Evolutionary conservation across 1,140 invertebrate species (phyloP), one percentile per base, ranked within the genome.

Genomic region (Drosophila dunni): DNA sequence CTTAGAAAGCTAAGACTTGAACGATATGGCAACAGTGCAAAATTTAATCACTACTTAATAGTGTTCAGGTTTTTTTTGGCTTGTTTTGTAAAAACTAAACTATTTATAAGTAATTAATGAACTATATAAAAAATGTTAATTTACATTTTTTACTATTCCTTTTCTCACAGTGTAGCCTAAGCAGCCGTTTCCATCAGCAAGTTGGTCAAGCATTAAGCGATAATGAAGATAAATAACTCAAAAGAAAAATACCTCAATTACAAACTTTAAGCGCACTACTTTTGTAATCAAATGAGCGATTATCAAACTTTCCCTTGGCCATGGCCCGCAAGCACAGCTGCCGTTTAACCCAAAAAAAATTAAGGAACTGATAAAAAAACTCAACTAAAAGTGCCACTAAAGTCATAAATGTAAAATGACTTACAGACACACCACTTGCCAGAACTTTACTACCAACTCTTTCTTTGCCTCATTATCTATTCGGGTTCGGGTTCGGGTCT

Each of bases 171-270:
- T 78, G 75, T 46, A 75, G n/a, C 11, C 40, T n/a, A 17, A 11
- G 33, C 10, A 10, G 53, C 10, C 50, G 56, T 53, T 46, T 17
- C 42, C 17, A 60, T 54, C 46, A 13, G 51, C 42, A 77, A 85
- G 48, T 84, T 65, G 70, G 69, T 56, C 56, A 68, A 70, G 82
- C 67, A 86, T 86, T 82, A 86, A 74, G 76, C 84, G 82, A 88
- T 86, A 86, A 86, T 86, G 82, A 86, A 83, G 82, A 86, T 86
- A 88, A 86, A 86, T 86, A 86, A 86, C 82, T 88, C 67, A 54
- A 51, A 78, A 72, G 79, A 64, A 79, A 82, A 82, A 86, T 83
- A 88, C 83, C 82, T 88, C 82, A 86, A 86, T 86, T 86, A 86
- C 72, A 75, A 86, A 86, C 75, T 86, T 86, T 57, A 53, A 57